Evolutionary conservation across 2,888 invertebrate species (phyloP).

Genomic region (Sinelater perroti): DNA sequence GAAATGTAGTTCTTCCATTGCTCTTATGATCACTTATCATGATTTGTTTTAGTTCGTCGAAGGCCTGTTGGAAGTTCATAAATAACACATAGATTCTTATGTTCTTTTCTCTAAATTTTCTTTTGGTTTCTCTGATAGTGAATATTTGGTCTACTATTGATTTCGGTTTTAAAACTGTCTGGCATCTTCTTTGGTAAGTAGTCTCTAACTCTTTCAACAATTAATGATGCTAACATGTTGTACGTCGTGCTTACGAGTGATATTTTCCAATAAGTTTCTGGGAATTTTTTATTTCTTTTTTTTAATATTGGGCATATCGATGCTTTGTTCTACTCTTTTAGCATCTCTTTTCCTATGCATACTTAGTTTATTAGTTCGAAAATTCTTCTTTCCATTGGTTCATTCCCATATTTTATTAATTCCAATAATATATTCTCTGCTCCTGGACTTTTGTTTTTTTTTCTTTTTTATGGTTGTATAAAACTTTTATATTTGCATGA

Average conservation of each 20-base stretch:
- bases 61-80: background rate
- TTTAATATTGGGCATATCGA: background rate
- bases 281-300: background rate
- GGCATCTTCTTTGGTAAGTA: background rate
- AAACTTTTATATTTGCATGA: background rate
- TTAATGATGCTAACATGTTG: background rate
- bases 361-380: background rate
- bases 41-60: background rate
- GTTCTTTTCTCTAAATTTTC: conserved; percentile 1
- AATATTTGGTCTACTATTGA: conserved; percentile 5
- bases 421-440: background rate
- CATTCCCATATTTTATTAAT: conserved; percentile 3
- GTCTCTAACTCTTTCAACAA: background rate
- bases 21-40: background rate
- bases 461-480: background rate
- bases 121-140: background rate
- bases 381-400: background rate
- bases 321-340: background rate
- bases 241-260: conserved; percentile 1
- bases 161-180: background rate
- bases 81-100: background rate
- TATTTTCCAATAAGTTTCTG: background rate
- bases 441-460: conserved; percentile 8
- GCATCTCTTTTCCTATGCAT: background rate
- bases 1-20: background rate